Evolutionary conservation across 2,888 invertebrate genomes (phyloP).

Genomic region (Stenotaenia linearis): DNA sequence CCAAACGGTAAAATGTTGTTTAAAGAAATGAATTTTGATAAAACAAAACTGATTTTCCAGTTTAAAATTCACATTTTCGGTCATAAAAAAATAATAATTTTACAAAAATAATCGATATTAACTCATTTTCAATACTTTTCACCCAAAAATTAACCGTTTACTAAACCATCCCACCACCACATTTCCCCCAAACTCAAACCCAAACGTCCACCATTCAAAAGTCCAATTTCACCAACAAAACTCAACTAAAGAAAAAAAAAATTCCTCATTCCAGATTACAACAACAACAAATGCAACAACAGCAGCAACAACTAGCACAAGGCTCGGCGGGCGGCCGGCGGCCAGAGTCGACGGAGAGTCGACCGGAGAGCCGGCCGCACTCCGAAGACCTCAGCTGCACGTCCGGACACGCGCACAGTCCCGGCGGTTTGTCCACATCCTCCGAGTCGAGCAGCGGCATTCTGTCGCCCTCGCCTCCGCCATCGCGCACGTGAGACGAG

Average conservation of each 20-base stretch:
- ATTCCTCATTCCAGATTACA: slow-evolving; percentile 35
- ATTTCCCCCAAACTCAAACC: too few species aligned
- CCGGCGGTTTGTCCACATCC: slow-evolving; percentile 38
- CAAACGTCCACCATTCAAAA: too few species aligned
- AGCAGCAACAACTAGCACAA: slow-evolving; percentile 35
- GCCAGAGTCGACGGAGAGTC: slow-evolving; percentile 34
- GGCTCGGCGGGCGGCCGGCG: background rate
- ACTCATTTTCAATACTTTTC: too few species aligned
- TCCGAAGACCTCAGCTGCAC: slow-evolving; percentile 38
- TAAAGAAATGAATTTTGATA: too few species aligned
- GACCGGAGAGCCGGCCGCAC: slow-evolving; percentile 36
- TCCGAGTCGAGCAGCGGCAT: slow-evolving; percentile 37
- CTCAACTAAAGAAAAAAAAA: background rate
- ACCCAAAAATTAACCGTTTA: too few species aligned
- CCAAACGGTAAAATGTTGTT: too few species aligned
- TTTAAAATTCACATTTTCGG: too few species aligned
- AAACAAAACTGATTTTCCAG: too few species aligned
- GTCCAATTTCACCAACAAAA: background rate
- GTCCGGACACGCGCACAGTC: slow-evolving; percentile 37
- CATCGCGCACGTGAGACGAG: slow-evolving; percentile 29
- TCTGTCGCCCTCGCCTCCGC: slow-evolving; percentile 35
- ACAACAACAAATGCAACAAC: slow-evolving; percentile 39
- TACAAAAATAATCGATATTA: too few species aligned
- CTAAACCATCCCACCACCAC: too few species aligned
- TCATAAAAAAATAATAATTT: too few species aligned